Evolutionary conservation across 37 sponge, comb jelly and placozoan species (phyloP).

Genomic region (Petrosia ficiformis): DNA sequence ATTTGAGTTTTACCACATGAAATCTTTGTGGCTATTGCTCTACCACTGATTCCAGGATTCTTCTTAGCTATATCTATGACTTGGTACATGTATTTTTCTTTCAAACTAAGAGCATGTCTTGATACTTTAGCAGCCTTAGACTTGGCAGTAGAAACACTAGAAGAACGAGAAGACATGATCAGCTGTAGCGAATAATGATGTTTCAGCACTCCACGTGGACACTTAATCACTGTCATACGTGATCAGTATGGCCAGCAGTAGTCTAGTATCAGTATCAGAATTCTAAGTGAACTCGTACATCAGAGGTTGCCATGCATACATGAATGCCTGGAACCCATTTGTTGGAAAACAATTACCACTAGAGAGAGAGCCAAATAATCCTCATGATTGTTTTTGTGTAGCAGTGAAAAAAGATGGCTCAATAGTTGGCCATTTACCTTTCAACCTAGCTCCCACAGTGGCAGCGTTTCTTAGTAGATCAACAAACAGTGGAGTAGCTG

Average conservation of each 20-base stretch:
- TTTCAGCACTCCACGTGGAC: too few species aligned
- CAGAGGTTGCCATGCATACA: slow-evolving; percentile 21
- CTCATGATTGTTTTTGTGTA: slow-evolving; percentile 32
- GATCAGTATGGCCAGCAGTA: not conserved
- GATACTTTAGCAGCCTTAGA: not conserved
- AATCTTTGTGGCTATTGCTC: slow-evolving; percentile 46
- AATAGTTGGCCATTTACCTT: slow-evolving; percentile 23
- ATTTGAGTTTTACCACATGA: slow-evolving; percentile 58
- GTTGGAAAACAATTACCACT: slow-evolving; percentile 14
- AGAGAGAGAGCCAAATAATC: slow-evolving; percentile 48
- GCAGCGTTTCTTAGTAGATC: slow-evolving; percentile 31
- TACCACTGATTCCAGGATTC: slow-evolving; percentile 14
- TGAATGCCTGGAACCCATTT: slow-evolving; percentile 11
- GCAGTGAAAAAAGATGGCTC: slow-evolving; percentile 11
- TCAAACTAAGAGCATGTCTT: slow-evolving; percentile 25
- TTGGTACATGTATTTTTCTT: slow-evolving; percentile 40
- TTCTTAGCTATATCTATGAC: slow-evolving; percentile 16
- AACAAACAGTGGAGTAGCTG: slow-evolving; percentile 25
- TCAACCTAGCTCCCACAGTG: slow-evolving; percentile 40
- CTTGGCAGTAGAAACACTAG: not conserved
- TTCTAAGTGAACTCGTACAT: not conserved
- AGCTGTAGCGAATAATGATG: too few species aligned
- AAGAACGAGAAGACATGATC: not conserved
- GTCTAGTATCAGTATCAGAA: too few species aligned
- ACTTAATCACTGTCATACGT: too few species aligned